Evolutionary conservation across 1,140 invertebrate genomes (phyloP).

Genomic region (Nephila pilipes): DNA sequence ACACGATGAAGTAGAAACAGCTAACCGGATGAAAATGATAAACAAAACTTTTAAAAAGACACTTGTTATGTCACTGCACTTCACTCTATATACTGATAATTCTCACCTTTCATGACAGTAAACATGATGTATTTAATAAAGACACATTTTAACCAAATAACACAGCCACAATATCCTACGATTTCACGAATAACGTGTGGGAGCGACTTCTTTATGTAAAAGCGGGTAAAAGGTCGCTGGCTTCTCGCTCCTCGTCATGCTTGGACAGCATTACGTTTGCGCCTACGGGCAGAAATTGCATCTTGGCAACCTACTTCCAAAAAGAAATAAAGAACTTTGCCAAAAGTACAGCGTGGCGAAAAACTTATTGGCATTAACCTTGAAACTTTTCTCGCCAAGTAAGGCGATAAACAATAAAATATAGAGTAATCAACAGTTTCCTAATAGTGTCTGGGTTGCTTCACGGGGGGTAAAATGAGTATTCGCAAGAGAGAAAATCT

Average conservation of each 20-base stretch:
- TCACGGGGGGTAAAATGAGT: conserved; percentile 53
- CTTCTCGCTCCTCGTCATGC: conserved; percentile 72
- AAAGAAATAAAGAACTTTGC: conserved; percentile 37
- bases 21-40: neutral
- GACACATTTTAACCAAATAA: conserved; percentile 35
- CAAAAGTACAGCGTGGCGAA: conserved; percentile 12
- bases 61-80: conserved; percentile 63
- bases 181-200: conserved; percentile 26
- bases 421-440: conserved; percentile 23
- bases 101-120: conserved; percentile 15
- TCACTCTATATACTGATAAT: neutral
- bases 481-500: conserved; percentile 14
- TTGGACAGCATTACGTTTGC: conserved; percentile 69
- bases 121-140: neutral
- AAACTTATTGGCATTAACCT: conserved; percentile 26
- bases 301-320: conserved; percentile 44
- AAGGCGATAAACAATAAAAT: conserved; percentile 11
- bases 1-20: neutral
- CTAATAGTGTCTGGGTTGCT: neutral
- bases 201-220: conserved; percentile 54
- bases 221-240: conserved; percentile 69
- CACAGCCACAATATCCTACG: neutral
- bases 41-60: conserved; percentile 22
- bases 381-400: conserved; percentile 69
- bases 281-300: conserved; percentile 63